Conservation (phyloP, 2,113 vertebrate species). For the Sclerurus mexicanus region DNA sequence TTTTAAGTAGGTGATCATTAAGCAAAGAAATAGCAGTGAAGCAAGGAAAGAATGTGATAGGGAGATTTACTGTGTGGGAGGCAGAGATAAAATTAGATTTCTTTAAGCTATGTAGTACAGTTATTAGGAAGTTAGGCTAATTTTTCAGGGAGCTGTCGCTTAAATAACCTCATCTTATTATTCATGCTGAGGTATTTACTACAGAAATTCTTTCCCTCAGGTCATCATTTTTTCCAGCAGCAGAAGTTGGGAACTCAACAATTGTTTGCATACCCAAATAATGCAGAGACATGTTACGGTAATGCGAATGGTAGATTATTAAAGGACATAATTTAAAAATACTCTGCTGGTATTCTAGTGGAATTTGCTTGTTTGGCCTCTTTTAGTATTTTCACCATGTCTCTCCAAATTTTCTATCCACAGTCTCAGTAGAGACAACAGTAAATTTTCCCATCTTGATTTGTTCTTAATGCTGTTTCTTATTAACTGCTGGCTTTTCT, state of each 20-base stretch:
- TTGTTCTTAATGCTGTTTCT: constrained; percentile 10
- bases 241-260: constrained; percentile 26
- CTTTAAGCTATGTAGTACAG: constrained; percentile 55
- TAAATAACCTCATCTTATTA: constrained; percentile 59
- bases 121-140: constrained; percentile 60
- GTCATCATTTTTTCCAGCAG: constrained; percentile 35
- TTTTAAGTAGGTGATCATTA: constrained; percentile 61
- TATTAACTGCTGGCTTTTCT: neutral
- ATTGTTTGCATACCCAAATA: constrained; percentile 11
- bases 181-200: constrained; percentile 59
- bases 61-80: constrained; percentile 58
- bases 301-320: constrained; percentile 19
- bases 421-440: neutral
- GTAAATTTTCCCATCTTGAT: neutral
- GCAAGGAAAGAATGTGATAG: constrained; percentile 46
- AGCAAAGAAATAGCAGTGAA: constrained; percentile 56
- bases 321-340: constrained; percentile 35
- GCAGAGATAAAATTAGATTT: constrained; percentile 70
- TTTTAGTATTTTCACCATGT: neutral
- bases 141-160: constrained; percentile 52
- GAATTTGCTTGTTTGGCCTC: constrained; percentile 25
- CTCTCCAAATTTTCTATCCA: neutral
- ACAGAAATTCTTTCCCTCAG: constrained; percentile 30
- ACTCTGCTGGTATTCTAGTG: neutral
- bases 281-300: neutral